Evolutionary conservation across 2,797 vertebrate genomes (phyloP).

Genomic region (Manis pentadactyla): DNA sequence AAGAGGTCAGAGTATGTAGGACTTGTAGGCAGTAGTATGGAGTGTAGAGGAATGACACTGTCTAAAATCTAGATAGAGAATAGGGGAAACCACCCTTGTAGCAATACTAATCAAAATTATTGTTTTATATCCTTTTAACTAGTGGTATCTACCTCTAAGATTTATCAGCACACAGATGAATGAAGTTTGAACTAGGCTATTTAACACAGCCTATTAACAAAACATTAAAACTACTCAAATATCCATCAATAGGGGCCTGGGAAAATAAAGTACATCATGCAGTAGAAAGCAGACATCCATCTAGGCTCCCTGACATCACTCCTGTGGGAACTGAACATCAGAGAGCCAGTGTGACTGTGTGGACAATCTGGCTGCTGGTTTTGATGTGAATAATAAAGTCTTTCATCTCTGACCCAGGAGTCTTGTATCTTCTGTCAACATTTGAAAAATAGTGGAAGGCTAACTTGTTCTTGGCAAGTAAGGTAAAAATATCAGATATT

Average conservation of each 20-base stretch:
- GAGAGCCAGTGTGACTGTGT: background rate
- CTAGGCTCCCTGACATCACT: background rate
- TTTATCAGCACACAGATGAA: background rate
- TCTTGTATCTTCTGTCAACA: background rate
- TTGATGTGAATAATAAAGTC: background rate
- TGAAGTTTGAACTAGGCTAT: background rate
- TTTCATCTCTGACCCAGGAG: background rate
- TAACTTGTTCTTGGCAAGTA: background rate
- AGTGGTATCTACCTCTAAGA: background rate
- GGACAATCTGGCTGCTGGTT: background rate
- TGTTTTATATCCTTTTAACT: background rate
- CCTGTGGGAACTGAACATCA: background rate
- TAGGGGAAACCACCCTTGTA: fast-evolving
- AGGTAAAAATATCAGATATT: background rate
- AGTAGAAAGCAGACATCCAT: background rate
- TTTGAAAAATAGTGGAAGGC: background rate
- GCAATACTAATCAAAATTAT: background rate
- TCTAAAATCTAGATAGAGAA: background rate
- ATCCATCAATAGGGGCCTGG: background rate
- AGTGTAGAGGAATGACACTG: background rate
- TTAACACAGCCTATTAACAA: background rate
- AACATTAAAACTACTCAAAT: background rate
- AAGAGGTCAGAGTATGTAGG: background rate
- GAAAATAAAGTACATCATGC: background rate
- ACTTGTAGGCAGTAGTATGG: background rate